Evolutionary conservation across 1,140 invertebrate genomes (phyloP).

Genomic region (Pinna nobilis): DNA sequence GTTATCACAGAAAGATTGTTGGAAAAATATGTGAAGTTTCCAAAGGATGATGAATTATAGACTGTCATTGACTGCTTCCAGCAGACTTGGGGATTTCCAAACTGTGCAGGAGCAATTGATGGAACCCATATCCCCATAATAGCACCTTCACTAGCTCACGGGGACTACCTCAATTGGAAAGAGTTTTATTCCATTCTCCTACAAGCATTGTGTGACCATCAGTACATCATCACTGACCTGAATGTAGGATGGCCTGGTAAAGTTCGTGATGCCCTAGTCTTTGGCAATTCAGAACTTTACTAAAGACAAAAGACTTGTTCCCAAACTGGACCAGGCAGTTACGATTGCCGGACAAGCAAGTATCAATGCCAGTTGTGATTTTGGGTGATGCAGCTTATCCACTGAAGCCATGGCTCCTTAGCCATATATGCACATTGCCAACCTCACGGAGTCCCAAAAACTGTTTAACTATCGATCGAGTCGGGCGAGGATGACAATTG

Average conservation of each 20-base stretch:
- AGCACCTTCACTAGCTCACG: background rate
- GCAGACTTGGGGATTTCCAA: background rate
- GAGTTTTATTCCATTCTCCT: background rate
- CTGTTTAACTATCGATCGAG: conserved; percentile 4
- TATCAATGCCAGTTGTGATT: conserved; percentile 14
- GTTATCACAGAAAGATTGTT: no score
- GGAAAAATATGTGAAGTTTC: no score
- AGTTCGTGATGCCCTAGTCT: conserved; percentile 20
- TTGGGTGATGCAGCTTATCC: conserved; percentile 22
- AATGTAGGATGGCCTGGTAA: conserved; percentile 23
- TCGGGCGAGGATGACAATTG: conserved; percentile 32
- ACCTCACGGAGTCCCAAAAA: no score
- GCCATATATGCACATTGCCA: conserved; percentile 10
- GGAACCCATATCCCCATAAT: background rate
- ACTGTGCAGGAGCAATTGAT: no score
- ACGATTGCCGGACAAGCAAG: background rate
- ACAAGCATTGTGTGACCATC: background rate
- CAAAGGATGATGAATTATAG: no score
- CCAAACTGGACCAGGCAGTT: background rate
- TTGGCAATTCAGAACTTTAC: background rate
- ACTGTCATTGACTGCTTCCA: no score
- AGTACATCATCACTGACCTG: background rate
- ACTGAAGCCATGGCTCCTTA: conserved; percentile 22
- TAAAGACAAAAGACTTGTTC: background rate
- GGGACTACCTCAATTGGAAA: background rate